Percentiles rank a stretch among this genome's conserved stretches.
phyloP scores from a whole-genome alignment of 2,113 vertebrate genomes.

The Alethe diademata region DNA sequence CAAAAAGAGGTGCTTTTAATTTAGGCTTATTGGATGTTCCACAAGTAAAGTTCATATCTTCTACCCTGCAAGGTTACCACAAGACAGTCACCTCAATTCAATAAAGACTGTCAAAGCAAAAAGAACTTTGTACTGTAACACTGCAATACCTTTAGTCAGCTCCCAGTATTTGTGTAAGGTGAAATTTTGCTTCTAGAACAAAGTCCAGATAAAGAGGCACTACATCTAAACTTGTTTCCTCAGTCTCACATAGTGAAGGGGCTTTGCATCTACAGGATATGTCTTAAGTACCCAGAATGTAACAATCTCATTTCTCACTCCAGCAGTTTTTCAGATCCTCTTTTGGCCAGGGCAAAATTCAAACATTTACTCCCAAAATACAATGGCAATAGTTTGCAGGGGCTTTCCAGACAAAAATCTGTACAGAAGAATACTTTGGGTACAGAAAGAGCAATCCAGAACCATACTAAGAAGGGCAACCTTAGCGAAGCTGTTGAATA shows the following conservation, averaged over 20 bases:
- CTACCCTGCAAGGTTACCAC: not conserved
- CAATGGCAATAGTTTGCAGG: not conserved
- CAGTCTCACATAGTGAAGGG: not conserved
- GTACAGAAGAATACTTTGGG: not conserved
- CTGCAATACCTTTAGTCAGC: constrained; percentile 25
- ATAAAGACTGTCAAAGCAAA: not conserved
- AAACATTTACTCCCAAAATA: not conserved
- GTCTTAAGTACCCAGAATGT: not conserved
- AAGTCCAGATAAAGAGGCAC: constrained; percentile 30
- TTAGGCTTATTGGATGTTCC: not conserved
- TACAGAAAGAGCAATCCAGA: not conserved
- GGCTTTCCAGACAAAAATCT: not conserved
- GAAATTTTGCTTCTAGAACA: constrained; percentile 42
- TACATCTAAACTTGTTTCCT: not conserved
- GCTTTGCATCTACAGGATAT: not conserved
- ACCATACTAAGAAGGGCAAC: not conserved
- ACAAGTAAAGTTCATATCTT: not conserved
- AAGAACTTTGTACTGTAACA: constrained; percentile 52
- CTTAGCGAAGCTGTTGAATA: not conserved
- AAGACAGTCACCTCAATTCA: not conserved
- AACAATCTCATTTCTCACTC: not conserved
- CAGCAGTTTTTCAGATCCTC: not conserved
- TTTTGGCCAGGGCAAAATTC: not conserved
- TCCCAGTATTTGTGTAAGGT: constrained; percentile 37
- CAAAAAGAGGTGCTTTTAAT: not conserved